Evolutionary conservation across 2,113 vertebrate genomes (phyloP), one percentile per base, ranked within the genome.

Genomic region (Amblyornis subalaris): DNA sequence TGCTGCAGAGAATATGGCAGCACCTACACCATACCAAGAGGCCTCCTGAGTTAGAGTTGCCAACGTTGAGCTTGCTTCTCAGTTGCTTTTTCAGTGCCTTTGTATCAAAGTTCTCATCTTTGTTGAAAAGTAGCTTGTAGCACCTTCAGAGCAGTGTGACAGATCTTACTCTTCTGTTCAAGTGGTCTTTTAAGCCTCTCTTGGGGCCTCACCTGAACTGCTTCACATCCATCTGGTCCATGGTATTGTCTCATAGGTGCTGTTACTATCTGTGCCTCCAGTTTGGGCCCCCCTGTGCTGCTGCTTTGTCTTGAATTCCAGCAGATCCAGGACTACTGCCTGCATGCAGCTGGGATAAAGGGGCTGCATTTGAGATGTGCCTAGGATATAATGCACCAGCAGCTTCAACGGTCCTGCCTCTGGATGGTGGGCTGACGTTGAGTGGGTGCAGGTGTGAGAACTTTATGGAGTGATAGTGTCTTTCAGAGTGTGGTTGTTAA

Each of bases 41-140:
- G 54, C 71, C 74, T 65, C 58, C 92, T 15, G 84, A 90, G 80
- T 84, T 95, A 94, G 16, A 0, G 73, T 91, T 90, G 92, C 76
- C 38, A 71, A 1, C 38, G 10, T 2, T 25, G 48, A 85, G 53
- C 50, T 93, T 78, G 22, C 53, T 60, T 74, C 57, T 87, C 48
- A 33, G 3, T n/a, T 5, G 11, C 57, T 72, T 54, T 57, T 81
- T 71, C 12, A 16, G 19, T 28, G 58, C 25, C 35, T 78, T 42
- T 85, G 12, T 53, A 51, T 67, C 54, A 26, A 6, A 85, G 69
- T 79, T 60, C 71, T 79, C 16, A 29, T 28, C 26, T 31, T 55
- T 33, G 5, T 40, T 66, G 47, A 74, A 93, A 48, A 53, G 38
- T 31, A 55, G 64, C 55, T 55, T 65, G 4, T 38, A 44, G 22